Evolutionary conservation across 2,888 invertebrate species (phyloP).

Genomic region (Griposia aprilina): DNA sequence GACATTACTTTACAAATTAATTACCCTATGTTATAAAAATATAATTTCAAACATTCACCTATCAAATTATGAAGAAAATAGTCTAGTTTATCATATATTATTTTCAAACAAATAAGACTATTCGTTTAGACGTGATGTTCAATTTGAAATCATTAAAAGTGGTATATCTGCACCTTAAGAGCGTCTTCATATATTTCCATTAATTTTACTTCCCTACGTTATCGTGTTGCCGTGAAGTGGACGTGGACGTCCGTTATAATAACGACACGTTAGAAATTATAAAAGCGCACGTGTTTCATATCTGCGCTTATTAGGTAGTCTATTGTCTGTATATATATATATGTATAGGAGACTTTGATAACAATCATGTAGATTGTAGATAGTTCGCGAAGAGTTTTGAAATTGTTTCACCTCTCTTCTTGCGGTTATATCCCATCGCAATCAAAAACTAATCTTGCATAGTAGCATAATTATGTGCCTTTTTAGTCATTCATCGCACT

Average conservation of each 20-base stretch:
- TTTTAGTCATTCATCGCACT: conserved; percentile 3
- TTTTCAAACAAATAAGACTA: too few relatives aligned
- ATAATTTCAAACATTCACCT: too few relatives aligned
- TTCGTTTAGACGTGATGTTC: too few relatives aligned
- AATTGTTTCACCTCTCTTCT: not conserved
- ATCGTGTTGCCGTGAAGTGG: not conserved
- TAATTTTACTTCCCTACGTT: not conserved
- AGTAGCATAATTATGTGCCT: not conserved
- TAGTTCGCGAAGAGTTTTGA: not conserved
- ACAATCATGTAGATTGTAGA: not conserved
- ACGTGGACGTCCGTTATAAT: not conserved
- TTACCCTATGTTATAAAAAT: too few relatives aligned
- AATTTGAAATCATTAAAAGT: too few relatives aligned
- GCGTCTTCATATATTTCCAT: not conserved
- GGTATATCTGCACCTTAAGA: too few relatives aligned
- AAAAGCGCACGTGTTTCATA: not conserved
- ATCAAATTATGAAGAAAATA: too few relatives aligned
- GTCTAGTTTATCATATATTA: too few relatives aligned
- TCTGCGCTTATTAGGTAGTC: not conserved
- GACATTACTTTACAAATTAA: too few relatives aligned
- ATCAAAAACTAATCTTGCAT: not conserved
- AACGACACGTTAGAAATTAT: not conserved
- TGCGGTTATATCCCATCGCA: not conserved
- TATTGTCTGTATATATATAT: not conserved
- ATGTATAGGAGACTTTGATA: not conserved